phyloP scores from a whole-genome alignment of 1,140 invertebrate genomes.

The Scylla paramamosain region DNA sequence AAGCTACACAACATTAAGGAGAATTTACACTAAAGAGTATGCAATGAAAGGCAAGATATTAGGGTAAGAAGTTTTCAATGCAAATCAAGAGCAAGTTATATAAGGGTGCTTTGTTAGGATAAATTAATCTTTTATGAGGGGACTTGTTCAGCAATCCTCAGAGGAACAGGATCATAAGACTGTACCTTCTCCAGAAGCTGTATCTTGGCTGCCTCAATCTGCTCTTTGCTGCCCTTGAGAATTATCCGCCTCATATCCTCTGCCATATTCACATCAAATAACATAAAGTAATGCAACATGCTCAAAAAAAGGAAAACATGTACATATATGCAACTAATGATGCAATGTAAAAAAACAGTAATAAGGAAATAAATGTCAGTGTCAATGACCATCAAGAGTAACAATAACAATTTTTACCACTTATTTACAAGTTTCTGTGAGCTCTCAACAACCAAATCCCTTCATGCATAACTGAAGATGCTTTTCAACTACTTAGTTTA shows the following conservation, averaged over 20 bases:
- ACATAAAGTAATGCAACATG: slow-evolving; percentile 47
- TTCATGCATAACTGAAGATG: too few relatives aligned
- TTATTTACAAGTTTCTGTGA: neutral
- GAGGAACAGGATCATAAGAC: slow-evolving; percentile 29
- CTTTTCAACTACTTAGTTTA: too few relatives aligned
- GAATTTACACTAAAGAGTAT: too few relatives aligned
- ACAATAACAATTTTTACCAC: neutral
- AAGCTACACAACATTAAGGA: too few relatives aligned
- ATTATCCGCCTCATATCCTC: slow-evolving; percentile 80
- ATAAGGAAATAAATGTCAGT: neutral
- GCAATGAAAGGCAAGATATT: neutral
- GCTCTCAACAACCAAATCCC: neutral
- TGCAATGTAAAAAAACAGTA: neutral
- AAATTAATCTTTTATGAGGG: neutral
- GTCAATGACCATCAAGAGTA: too few relatives aligned
- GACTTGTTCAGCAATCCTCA: neutral
- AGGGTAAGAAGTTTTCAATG: neutral
- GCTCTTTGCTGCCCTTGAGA: slow-evolving; percentile 83
- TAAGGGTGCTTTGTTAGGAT: neutral
- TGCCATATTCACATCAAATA: slow-evolving; percentile 64
- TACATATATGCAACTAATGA: slow-evolving; percentile 1
- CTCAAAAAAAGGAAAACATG: neutral
- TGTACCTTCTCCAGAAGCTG: slow-evolving; percentile 83
- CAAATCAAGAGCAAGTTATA: neutral
- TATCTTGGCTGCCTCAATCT: slow-evolving; percentile 84